Percentiles rank a stretch among this genome's conserved stretches.
phyloP scores from a whole-genome alignment of 1,140 invertebrate genomes.

The Drosophila repletoides region DNA sequence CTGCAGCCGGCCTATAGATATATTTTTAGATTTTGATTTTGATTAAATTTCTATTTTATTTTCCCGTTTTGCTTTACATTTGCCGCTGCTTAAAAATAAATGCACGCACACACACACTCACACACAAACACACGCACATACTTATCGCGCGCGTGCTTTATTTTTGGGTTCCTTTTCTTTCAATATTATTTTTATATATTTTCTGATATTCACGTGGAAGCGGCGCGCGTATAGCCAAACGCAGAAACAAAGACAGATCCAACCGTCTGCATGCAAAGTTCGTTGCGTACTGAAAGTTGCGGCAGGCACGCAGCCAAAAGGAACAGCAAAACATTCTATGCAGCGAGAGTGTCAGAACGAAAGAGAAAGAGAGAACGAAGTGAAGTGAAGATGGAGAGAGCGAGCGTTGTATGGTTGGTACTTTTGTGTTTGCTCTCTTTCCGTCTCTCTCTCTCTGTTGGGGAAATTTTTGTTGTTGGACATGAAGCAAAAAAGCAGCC shows the following conservation, averaged over 20 bases:
- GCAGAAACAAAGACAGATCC: neutral
- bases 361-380: neutral
- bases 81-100: slow-evolving; percentile 69
- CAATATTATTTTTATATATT: slow-evolving; percentile 14
- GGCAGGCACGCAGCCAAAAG: slow-evolving; percentile 41
- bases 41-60: slow-evolving; percentile 37
- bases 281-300: slow-evolving; percentile 66
- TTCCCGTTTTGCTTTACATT: slow-evolving; percentile 67
- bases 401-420: neutral
- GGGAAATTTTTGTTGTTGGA: slow-evolving; percentile 52
- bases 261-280: slow-evolving; percentile 66
- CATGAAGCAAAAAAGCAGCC: slow-evolving; percentile 60
- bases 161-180: slow-evolving; percentile 60
- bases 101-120: slow-evolving; percentile 43
- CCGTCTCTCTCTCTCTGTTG: slow-evolving; percentile 46
- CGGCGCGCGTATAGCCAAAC: neutral
- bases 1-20: slow-evolving; percentile 39
- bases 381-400: neutral
- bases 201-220: slow-evolving; percentile 35
- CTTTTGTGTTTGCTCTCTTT: slow-evolving; percentile 1
- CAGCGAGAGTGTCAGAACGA: slow-evolving; percentile 8
- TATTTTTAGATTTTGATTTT: slow-evolving; percentile 60
- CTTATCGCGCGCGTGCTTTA: slow-evolving; percentile 59
- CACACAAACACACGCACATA: slow-evolving; percentile 38
- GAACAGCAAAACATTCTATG: slow-evolving; percentile 9